Percentiles rank a stretch among this genome's conserved stretches.
These are phyloP conservation scores for Teinopalpus imperialis DNA, from an alignment of 2,888 invertebrate species.

Conservation along the genomic window DNA sequence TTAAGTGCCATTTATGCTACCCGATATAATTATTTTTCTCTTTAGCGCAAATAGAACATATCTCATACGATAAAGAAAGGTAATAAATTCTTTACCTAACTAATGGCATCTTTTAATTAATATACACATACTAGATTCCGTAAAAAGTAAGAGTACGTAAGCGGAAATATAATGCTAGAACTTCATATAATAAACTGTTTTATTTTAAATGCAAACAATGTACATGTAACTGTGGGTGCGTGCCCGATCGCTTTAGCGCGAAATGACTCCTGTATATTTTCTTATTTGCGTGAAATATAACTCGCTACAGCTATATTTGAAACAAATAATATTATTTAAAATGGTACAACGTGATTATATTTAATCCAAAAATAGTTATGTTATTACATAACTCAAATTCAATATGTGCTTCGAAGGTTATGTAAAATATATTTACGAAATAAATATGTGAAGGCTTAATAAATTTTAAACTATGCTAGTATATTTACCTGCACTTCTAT, in stretches of 20 bases:
- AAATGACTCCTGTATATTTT: not conserved
- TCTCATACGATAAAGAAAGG: no score
- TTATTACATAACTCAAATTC: constrained; percentile 44
- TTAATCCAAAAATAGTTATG: constrained; percentile 19
- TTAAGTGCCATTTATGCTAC: no score
- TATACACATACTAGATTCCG: no score
- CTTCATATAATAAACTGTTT: no score
- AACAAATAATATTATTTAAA: not conserved
- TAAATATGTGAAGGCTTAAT: constrained; percentile 24
- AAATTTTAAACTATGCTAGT: constrained; percentile 19
- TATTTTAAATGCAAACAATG: not conserved
- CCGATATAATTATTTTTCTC: no score
- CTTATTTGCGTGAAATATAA: not conserved
- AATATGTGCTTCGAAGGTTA: constrained; percentile 43
- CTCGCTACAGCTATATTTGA: not conserved
- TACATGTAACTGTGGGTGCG: not conserved
- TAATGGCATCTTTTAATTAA: no score
- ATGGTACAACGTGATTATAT: not conserved
- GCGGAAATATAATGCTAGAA: no score
- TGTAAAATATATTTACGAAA: constrained; percentile 21
- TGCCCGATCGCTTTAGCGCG: constrained; percentile 10
- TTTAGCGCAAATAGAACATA: no score
- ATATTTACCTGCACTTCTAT: constrained; percentile 83
- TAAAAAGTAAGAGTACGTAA: no score
- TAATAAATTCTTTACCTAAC: no score